These are phyloP conservation scores for Formica exsecta DNA, from an alignment of 1,140 invertebrate species.

Conservation along the genomic window DNA sequence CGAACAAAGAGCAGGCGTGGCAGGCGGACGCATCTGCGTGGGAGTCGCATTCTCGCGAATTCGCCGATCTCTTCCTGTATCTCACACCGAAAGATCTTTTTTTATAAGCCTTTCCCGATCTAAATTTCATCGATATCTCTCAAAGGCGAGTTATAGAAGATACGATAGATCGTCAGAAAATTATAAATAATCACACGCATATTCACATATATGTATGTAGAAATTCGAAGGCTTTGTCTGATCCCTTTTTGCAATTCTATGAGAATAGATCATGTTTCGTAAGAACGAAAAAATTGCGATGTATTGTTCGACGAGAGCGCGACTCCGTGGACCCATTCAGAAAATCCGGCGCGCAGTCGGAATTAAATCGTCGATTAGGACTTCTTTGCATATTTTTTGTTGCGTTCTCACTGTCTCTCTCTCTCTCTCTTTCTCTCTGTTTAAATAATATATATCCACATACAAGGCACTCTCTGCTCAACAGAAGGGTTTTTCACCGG, in stretches of 20 bases:
- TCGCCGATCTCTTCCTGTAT: conserved; percentile 5
- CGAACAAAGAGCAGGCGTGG: conserved; percentile 73
- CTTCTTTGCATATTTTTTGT: conserved; percentile 53
- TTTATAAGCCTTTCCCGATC: neutral
- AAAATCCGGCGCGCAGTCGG: conserved; percentile 77
- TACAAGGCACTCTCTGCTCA: conserved; percentile 82
- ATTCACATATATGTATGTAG: neutral
- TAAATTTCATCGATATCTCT: neutral
- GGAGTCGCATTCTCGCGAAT: conserved; percentile 74
- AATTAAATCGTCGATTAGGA: conserved; percentile 74
- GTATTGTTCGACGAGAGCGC: conserved; percentile 65
- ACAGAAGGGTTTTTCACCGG: conserved; percentile 73
- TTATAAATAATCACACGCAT: neutral
- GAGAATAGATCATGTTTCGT: neutral
- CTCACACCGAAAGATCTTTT: neutral
- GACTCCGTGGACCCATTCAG: conserved; percentile 78
- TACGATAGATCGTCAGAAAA: neutral
- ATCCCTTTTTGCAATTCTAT: neutral
- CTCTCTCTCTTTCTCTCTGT: conserved; percentile 62
- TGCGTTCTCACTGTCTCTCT: conserved; percentile 38
- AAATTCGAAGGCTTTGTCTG: neutral
- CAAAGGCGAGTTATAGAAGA: neutral
- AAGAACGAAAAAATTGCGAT: conserved; percentile 14
- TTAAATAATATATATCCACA: conserved; percentile 81
- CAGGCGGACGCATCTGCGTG: conserved; percentile 73